Conservation (phyloP, 2,113 vertebrate species). For the Neogobius melanostomus region DNA sequence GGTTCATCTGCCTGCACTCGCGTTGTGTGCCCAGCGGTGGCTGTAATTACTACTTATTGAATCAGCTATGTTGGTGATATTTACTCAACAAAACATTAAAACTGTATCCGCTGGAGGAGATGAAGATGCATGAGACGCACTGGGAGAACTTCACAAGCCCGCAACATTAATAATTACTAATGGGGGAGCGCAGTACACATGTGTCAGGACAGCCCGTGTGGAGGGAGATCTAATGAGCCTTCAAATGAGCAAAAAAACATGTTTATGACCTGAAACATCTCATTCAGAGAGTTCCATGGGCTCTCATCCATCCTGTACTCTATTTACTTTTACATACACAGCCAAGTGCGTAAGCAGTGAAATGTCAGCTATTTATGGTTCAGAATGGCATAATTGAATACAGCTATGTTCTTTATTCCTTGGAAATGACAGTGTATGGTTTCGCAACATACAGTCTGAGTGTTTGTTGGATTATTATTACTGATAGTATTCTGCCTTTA, state of each 20-base stretch:
- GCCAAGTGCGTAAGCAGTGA: neutral
- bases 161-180: conserved; percentile 60
- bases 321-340: neutral
- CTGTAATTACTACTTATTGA: conserved; percentile 59
- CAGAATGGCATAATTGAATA: neutral
- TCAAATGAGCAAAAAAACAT: conserved; percentile 4
- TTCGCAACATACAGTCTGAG: too few relatives aligned
- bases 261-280: conserved; percentile 1
- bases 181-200: conserved; percentile 11
- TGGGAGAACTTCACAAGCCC: conserved; percentile 57
- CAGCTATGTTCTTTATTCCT: too few relatives aligned
- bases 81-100: conserved; percentile 48
- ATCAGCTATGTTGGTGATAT: conserved; percentile 40
- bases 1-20: conserved; percentile 42
- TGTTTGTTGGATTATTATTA: too few relatives aligned
- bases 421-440: too few relatives aligned
- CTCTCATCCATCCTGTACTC: conserved; percentile 36
- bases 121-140: conserved; percentile 38
- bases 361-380: neutral
- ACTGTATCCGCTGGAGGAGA: conserved; percentile 45
- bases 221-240: conserved; percentile 26
- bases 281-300: neutral
- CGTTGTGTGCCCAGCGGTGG: conserved; percentile 25
- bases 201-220: conserved; percentile 19
- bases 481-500: too few relatives aligned